These are phyloP conservation scores for Copidosoma aretas DNA, from an alignment of 2,888 invertebrate genomes.

Conservation along the genomic window DNA sequence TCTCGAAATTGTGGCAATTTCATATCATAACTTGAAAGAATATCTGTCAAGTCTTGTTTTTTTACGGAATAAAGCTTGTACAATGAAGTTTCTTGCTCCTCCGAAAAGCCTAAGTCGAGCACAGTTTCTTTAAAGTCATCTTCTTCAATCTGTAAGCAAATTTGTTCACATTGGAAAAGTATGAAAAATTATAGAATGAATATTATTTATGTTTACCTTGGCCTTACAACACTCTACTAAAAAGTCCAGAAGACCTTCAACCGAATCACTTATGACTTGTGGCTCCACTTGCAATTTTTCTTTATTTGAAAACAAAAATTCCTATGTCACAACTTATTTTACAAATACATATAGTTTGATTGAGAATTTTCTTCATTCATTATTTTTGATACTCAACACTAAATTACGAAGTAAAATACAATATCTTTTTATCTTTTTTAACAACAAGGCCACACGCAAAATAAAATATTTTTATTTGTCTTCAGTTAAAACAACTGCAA, in stretches of 20 bases:
- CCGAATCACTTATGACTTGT: conserved; percentile 68
- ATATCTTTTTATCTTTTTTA: no score
- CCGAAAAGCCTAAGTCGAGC: conserved; percentile 66
- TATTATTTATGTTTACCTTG: conserved; percentile 64
- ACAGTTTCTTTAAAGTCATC: conserved; percentile 64
- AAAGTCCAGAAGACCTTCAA: conserved; percentile 77
- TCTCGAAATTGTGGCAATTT: conserved; percentile 66
- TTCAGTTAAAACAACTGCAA: no score
- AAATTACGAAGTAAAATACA: no score
- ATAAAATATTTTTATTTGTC: no score
- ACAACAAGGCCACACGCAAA: no score
- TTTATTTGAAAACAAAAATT: conserved; percentile 54
- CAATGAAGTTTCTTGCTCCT: conserved; percentile 69
- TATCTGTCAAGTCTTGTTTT: conserved; percentile 65
- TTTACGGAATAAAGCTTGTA: conserved; percentile 68
- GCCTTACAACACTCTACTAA: conserved; percentile 75
- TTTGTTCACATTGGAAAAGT: not conserved
- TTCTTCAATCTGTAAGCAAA: conserved; percentile 59
- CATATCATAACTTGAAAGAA: conserved; percentile 63
- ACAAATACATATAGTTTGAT: not conserved
- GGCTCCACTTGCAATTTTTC: conserved; percentile 69
- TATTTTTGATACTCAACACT: not conserved
- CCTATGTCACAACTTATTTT: conserved; percentile 1
- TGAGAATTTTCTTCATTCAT: not conserved
- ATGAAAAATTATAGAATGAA: not conserved